Evolutionary conservation across 1,140 invertebrate genomes (phyloP).

Genomic region (Drosophila saltans): DNA sequence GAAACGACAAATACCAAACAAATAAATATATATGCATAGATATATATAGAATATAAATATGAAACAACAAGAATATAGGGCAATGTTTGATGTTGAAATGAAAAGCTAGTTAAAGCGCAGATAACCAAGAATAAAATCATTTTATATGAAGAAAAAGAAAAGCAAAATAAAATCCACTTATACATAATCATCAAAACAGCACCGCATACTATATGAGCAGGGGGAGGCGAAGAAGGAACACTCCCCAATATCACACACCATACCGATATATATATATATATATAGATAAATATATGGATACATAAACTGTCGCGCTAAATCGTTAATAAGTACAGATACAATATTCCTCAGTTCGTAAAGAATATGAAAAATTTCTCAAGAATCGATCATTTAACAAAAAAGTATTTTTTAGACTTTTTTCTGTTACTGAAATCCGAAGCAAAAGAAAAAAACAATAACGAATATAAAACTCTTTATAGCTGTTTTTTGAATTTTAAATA

Average conservation of each 20-base stretch:
- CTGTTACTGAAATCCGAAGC: constrained; percentile 40
- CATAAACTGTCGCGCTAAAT: constrained; percentile 4
- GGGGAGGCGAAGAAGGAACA: background rate
- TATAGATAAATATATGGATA: constrained; percentile 19
- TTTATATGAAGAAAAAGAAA: constrained; percentile 55
- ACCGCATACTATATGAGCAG: constrained; percentile 82
- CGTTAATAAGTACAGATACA: constrained; percentile 4
- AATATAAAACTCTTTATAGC: constrained; percentile 73
- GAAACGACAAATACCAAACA: constrained; percentile 63
- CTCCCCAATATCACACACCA: constrained; percentile 10
- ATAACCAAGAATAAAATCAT: constrained; percentile 47
- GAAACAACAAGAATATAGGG: constrained; percentile 65
- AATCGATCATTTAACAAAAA: constrained; percentile 56
- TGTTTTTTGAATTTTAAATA: constrained; percentile 79
- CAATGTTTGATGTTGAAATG: constrained; percentile 78
- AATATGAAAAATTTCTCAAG: constrained; percentile 5
- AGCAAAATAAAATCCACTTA: constrained; percentile 49
- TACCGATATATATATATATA: constrained; percentile 49
- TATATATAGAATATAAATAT: constrained; percentile 45
- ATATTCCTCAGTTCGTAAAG: constrained; percentile 31
- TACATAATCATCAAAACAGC: constrained; percentile 79
- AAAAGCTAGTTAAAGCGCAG: constrained; percentile 62
- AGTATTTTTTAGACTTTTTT: constrained; percentile 68
- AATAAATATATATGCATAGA: constrained; percentile 45
- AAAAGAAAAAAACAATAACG: background rate